phyloP scores from a whole-genome alignment of 2,888 invertebrate genomes.

The Tanypteryx hageni region DNA sequence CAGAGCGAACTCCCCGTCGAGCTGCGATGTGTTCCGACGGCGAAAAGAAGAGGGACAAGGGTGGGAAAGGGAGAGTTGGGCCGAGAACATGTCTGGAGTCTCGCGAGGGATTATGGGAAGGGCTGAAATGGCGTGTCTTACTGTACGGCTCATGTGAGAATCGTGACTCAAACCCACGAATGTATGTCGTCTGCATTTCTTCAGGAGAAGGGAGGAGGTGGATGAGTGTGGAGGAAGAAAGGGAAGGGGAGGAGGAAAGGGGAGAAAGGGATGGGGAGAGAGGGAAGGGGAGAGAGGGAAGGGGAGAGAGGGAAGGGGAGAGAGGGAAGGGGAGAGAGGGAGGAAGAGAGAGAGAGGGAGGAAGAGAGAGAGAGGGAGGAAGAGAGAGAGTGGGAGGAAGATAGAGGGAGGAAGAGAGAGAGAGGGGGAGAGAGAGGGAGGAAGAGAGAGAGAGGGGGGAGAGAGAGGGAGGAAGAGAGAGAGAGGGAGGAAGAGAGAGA shows the following conservation, averaged over 20 bases:
- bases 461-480: too few relatives aligned
- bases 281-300: background rate
- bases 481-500: background rate
- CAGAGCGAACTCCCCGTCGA: background rate
- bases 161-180: conserved; percentile 27
- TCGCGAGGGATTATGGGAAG: conserved; percentile 39
- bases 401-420: background rate
- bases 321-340: background rate
- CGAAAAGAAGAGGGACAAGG: background rate
- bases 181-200: conserved; percentile 21
- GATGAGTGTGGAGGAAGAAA: background rate
- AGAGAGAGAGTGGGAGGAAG: background rate
- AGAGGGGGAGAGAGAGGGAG: background rate
- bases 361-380: background rate
- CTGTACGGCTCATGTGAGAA: conserved; percentile 27
- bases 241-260: background rate
- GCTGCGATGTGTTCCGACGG: background rate
- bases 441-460: background rate
- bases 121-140: conserved; percentile 7
- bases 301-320: background rate
- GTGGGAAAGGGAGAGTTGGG: background rate
- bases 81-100: conserved; percentile 30
- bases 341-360: background rate
- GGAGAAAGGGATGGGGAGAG: background rate
- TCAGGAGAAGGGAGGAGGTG: background rate